Evolutionary conservation across 2,797 vertebrate species (phyloP), one percentile per base, ranked within the genome.

Genomic region (Rhinatrema bivittatum): DNA sequence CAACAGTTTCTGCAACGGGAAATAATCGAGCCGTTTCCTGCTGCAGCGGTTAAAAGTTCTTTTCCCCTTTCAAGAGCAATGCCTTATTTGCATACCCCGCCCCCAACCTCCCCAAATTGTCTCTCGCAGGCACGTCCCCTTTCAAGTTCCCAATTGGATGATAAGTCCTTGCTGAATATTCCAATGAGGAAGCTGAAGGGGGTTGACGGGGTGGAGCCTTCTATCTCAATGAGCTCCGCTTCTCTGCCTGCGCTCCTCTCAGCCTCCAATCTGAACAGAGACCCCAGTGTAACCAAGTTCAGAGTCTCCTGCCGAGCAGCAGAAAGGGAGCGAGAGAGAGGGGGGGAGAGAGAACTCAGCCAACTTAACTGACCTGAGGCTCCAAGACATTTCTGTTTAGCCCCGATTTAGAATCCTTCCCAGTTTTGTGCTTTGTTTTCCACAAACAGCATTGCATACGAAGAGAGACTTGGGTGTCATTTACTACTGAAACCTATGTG

Each of bases 281-380:
- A 37, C 34, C 20, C 45, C 29, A 55, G 52, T 41, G 41, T 46
- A 36, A 45, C 16, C 14, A 46, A 32, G 45, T 27, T 35, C 31
- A 40, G 38, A 23, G 14, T 33, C 27, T 20, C 17, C 32, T 44
- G 20, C 25, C 42, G 28, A 20, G 15, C 12, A 11, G 16, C 17
- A 32, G 11, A 17, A 22, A 26, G 35, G 39, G 23, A 20, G 22
- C 12, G 10, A 17, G 14, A 5, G n/a, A 27, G 22, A 14, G 34
- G 12, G 14, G 22, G 17, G 4, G 25, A 16, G 9, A 39, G 20
- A 8, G 22, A 14, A 8, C 25, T n/a, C n/a, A n/a, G n/a, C n/a
- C n/a, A n/a, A n/a, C n/a, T n/a, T n/a, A n/a, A n/a, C n/a, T n/a
- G n/a, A n/a, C n/a, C n/a, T 6, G 4, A 17, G 8, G 9, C 7